Base-by-base conservation (phyloP, 2,797 vertebrate species). In the Distichodus sexfasciatus region DNA sequence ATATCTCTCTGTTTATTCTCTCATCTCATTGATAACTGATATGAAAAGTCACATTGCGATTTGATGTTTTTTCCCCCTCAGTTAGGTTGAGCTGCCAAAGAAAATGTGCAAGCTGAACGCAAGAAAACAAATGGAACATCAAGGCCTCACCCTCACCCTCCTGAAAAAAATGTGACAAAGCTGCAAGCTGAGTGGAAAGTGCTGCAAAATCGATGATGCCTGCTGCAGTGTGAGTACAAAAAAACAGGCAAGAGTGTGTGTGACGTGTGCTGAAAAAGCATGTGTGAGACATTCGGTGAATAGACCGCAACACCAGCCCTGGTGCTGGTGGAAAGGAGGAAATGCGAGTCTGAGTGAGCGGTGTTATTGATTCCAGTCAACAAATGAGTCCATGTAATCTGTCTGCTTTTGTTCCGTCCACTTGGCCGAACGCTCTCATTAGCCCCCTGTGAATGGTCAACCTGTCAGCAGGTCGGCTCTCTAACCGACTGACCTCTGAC, bases 401-500 rank as follows among this genome's bases (percentile, higher is more conserved):
- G 86, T 91, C 90, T 85, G 84, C 82, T 78, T 87, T 86, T 88
- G 87, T 92, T 91, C 87, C 81, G 84, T 88, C 86, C 69, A 75
- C 84, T 85, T 83, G 85, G 82, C 83, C 75, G 78, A 83, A 84
- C 82, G 85, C 86, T 88, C 89, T 92, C 90, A 86, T 93, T 93
- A 92, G 87, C 87, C 89, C 88, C 90, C 70, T 57, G 53, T 69
- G 70, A 88, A 86, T 79, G 88, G 86, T 89, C 86, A 85, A 86
- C 87, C 88, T 87, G 81, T 88, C 90, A 88, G 89, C 87, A 87
- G 88, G 85, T 86, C 85, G 82, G 86, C 83, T 79, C 87, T 89
- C 86, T 84, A 83, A 89, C 87, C 67, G 86, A 84, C 89, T 90
- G 88, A 90, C 88, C 90, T 87, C 89, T 89, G 88, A 91, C 90